Evolutionary conservation across 2,888 invertebrate genomes (phyloP).

Genomic region (Lasius fuliginosus): DNA sequence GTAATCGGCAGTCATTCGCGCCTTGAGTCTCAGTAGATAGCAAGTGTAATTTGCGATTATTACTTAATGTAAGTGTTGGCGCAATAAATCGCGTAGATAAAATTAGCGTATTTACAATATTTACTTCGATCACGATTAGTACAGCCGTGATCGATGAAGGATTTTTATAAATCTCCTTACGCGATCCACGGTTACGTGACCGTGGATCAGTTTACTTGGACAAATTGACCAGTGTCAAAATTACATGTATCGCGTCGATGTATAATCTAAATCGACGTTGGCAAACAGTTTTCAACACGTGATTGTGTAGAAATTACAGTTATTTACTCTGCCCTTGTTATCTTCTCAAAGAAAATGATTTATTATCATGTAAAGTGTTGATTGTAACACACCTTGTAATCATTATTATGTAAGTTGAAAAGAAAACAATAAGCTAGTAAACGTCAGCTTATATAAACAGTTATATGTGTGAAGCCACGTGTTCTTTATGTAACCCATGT

Average conservation of each 20-base stretch:
- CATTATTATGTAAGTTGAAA: constrained; percentile 14
- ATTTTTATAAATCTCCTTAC: not conserved
- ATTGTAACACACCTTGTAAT: constrained; percentile 24
- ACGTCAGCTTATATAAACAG: constrained; percentile 24
- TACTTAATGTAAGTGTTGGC: not conserved
- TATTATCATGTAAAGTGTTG: not conserved
- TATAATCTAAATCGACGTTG: not conserved
- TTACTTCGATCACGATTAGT: not conserved
- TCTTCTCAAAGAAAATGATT: not conserved
- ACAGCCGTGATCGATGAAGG: not conserved
- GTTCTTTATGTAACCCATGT: constrained; percentile 7
- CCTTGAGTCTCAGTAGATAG: constrained; percentile 1
- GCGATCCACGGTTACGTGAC: not conserved
- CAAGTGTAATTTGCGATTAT: constrained; percentile 14
- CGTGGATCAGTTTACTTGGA: constrained; percentile 2
- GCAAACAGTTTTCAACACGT: not conserved
- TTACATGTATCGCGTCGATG: constrained; percentile 6
- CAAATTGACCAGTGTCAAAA: constrained; percentile 45
- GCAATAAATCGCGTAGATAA: not conserved
- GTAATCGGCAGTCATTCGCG: constrained; percentile 22
- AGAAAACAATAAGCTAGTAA: constrained; percentile 30
- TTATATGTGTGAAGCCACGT: not conserved
- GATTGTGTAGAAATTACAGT: not conserved
- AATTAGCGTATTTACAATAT: not conserved
- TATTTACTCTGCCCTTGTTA: not conserved